Evolutionary conservation across 2,888 invertebrate species (phyloP).

Genomic region (Iphiclides podalirius): DNA sequence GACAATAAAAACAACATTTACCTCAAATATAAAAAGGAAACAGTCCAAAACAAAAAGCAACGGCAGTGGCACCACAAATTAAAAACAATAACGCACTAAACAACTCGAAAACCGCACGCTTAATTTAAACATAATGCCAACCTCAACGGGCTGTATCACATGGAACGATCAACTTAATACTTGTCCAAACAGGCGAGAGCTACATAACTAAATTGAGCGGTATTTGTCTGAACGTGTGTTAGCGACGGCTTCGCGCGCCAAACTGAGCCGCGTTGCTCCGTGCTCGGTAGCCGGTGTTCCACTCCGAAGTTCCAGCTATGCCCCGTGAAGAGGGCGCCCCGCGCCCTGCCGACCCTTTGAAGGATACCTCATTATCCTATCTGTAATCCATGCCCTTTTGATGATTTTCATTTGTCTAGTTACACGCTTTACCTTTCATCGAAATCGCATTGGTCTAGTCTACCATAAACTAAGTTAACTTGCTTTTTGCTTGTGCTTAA

Average conservation of each 20-base stretch:
- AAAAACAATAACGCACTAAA: conserved; percentile 58
- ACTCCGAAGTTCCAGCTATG: conserved; percentile 60
- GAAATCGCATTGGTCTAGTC: too few relatives aligned
- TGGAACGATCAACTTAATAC: conserved; percentile 78
- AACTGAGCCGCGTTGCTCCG: conserved; percentile 57
- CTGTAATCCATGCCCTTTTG: conserved; percentile 74
- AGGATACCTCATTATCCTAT: conserved; percentile 77
- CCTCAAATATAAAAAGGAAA: conserved; percentile 38
- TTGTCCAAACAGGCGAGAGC: conserved; percentile 68
- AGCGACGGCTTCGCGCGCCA: conserved; percentile 65
- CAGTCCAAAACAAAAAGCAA: conserved; percentile 22
- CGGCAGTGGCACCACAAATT: conserved; percentile 21
- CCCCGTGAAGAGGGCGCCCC: conserved; percentile 52
- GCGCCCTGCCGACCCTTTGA: conserved; percentile 51
- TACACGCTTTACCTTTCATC: not conserved
- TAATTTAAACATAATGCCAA: conserved; percentile 74
- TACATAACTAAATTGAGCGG: conserved; percentile 54
- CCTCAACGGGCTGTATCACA: conserved; percentile 71
- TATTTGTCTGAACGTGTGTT: conserved; percentile 42
- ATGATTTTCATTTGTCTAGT: conserved; percentile 65
- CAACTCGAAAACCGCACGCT: conserved; percentile 68
- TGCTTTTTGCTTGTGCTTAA: too few relatives aligned
- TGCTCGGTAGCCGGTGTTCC: too few relatives aligned
- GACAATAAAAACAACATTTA: conserved; percentile 47
- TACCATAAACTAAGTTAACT: too few relatives aligned